These are phyloP conservation scores for Cydia pomonella DNA, from an alignment of 1,140 invertebrate species.

Conservation along the genomic window DNA sequence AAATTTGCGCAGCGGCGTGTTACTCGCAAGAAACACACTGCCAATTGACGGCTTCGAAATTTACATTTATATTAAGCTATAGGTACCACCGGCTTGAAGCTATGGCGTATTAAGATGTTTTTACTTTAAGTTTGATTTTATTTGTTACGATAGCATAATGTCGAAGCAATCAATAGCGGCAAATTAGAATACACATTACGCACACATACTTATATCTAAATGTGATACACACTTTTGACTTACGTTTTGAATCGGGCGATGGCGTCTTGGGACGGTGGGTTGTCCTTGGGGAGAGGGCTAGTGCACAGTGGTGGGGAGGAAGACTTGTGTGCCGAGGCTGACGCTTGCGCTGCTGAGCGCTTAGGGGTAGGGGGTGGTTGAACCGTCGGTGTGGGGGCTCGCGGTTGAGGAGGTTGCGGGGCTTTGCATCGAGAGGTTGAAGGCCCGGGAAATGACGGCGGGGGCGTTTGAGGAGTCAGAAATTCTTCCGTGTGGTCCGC, in stretches of 20 bases:
- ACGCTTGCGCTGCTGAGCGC: conserved; percentile 42
- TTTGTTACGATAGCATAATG: conserved; percentile 18
- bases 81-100: background rate
- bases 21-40: background rate
- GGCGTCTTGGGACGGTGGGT: conserved; percentile 65
- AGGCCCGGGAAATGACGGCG: conserved; percentile 44
- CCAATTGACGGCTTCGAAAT: conserved; percentile 20
- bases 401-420: conserved; percentile 46
- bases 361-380: conserved; percentile 42
- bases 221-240: conserved; percentile 44
- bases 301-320: conserved; percentile 72
- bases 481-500: conserved; percentile 73
- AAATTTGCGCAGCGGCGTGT: conserved; percentile 1
- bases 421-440: conserved; percentile 38
- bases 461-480: conserved; percentile 66
- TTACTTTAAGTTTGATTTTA: conserved; percentile 11
- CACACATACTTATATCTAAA: conserved; percentile 33
- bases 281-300: conserved; percentile 69
- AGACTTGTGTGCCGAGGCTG: conserved; percentile 47
- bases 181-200: conserved; percentile 34
- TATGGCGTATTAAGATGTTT: background rate
- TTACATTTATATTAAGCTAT: conserved; percentile 31
- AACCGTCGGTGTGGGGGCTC: conserved; percentile 32
- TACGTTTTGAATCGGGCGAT: conserved; percentile 78
- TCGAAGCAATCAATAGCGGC: conserved; percentile 10